phyloP scores from a whole-genome alignment of 2,888 invertebrate species.

The Dynastes maya region DNA sequence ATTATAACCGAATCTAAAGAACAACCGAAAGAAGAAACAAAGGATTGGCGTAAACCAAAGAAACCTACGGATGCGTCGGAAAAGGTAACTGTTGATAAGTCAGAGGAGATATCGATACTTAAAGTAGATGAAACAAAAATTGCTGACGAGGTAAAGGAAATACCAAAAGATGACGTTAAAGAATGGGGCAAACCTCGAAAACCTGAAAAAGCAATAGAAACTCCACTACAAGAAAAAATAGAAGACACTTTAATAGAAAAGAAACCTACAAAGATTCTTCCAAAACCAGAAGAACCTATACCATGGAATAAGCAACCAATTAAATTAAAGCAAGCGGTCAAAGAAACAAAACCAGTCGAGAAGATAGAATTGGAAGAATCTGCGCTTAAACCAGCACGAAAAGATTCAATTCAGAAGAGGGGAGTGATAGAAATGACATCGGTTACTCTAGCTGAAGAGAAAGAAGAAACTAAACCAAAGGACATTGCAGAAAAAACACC shows the following conservation, averaged over 20 bases:
- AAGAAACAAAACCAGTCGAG: too few relatives aligned
- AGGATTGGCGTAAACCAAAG: constrained; percentile 49
- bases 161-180: constrained; percentile 21
- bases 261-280: not conserved
- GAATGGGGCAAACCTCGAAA: constrained; percentile 15
- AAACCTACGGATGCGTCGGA: not conserved
- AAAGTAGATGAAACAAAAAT: constrained; percentile 48
- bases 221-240: constrained; percentile 14
- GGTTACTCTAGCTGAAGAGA: too few relatives aligned
- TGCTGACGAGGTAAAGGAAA: constrained; percentile 6
- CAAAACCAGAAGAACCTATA: too few relatives aligned
- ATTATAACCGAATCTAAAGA: not conserved
- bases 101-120: constrained; percentile 36
- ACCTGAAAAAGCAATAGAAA: constrained; percentile 54
- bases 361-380: constrained; percentile 35
- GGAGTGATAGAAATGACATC: constrained; percentile 37
- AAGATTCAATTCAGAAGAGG: constrained; percentile 49
- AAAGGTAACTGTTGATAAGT: constrained; percentile 10
- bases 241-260: constrained; percentile 27
- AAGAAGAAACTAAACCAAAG: not conserved
- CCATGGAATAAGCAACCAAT: too few relatives aligned
- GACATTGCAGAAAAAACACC: too few relatives aligned
- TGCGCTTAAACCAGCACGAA: constrained; percentile 58
- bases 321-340: too few relatives aligned
- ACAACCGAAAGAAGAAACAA: constrained; percentile 15